Base-by-base conservation (phyloP, 2,888 invertebrate species). In the Erebia ligea region DNA sequence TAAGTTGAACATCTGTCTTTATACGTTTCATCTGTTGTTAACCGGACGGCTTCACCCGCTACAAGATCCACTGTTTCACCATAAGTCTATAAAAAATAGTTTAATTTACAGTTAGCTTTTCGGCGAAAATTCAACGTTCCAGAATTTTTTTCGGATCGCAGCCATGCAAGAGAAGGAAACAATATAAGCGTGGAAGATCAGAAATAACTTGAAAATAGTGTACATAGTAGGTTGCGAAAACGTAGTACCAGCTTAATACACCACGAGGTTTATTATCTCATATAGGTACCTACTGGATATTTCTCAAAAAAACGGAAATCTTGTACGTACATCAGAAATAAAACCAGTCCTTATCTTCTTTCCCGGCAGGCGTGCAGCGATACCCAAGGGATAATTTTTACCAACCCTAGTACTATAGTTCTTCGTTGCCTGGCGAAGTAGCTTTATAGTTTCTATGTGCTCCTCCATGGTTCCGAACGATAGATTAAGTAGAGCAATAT, bases 281-380 rank as follows among this genome's bases (percentile, higher is more conserved):
- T 25, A 25, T 25, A 25, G 25, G 11, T 10, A 42, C 8, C 2
- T 11, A 11, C 45, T 11, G 1, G 13, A 45, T 34, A n/a, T 3
- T 54, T 54, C 3, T 19, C 10, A 17, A 13, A 56, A 56, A 56
- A 25, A 56, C 3, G 5, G 8, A 25, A 21, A 25, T 1, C 6
- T 25, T 25, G 13, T 25, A 89, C 94, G 85, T 92, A 97, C 98
- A 67, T 97, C 97, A 83, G 96, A 95, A 75, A 98, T 93, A 21
- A 95, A 92, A 48, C 98, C 98, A 25, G 98, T 98, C 78, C 97
- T 94, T 76, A 99, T 98, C 88, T 98, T 98, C 0, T 97, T 97
- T 2, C 98, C 98, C 79, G 97, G 96, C 0, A 98, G 95, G 78
- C 97, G 97, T 50, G 97, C 90, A 52, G 97, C 98, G 77, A 99